Evolutionary conservation across 2,113 vertebrate genomes (phyloP).

Genomic region (Haemorhous mexicanus): DNA sequence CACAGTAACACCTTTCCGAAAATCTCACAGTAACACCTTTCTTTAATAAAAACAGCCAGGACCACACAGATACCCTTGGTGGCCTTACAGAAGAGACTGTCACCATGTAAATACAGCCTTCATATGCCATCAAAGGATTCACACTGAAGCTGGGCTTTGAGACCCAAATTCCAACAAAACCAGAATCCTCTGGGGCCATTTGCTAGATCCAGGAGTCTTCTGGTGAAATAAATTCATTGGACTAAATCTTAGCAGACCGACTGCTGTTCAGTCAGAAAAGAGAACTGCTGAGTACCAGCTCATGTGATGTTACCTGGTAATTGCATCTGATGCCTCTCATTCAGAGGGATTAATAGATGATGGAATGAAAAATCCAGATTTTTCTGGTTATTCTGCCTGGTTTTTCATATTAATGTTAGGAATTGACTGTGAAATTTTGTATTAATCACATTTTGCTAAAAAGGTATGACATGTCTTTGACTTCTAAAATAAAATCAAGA

Average conservation of each 20-base stretch:
- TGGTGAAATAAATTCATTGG: not conserved
- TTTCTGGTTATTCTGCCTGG: not conserved
- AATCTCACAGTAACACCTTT: not conserved
- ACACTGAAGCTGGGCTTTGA: not conserved
- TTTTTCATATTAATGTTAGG: not conserved
- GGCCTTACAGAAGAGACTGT: not conserved
- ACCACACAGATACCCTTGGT: not conserved
- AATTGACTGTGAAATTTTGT: not conserved
- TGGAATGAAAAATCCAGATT: not conserved
- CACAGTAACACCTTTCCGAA: not conserved
- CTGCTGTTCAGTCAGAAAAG: not conserved
- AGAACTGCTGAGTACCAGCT: not conserved
- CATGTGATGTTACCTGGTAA: not conserved
- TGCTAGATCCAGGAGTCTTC: not conserved
- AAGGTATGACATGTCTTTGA: not conserved
- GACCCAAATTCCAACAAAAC: not conserved
- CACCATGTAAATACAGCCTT: not conserved
- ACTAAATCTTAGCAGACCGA: not conserved
- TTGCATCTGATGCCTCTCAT: not conserved
- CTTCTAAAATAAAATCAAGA: conserved; percentile 29
- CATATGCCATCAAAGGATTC: not conserved
- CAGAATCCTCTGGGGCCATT: not conserved
- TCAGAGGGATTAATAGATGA: not conserved
- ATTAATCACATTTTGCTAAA: conserved; percentile 36
- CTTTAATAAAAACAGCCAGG: not conserved